phyloP scores from a whole-genome alignment of 2,797 vertebrate species.

The Dermochelys coriacea region DNA sequence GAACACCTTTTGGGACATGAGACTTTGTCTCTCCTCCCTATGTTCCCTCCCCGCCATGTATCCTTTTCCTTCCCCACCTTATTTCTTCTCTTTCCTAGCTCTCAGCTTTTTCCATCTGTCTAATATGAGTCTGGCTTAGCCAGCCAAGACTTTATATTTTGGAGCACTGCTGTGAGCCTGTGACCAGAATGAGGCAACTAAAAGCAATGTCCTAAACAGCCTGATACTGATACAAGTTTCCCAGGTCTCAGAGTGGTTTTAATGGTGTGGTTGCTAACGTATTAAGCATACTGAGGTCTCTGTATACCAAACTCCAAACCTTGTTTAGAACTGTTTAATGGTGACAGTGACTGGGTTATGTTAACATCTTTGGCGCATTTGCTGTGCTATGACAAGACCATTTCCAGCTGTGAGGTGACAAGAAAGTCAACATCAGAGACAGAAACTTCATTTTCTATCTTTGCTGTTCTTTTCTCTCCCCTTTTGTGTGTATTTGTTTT shows the following conservation, averaged over 20 bases:
- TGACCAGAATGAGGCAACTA: not conserved
- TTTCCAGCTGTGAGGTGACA: too few species aligned
- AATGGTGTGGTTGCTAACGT: too few species aligned
- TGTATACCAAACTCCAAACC: too few species aligned
- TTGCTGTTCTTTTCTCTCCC: too few species aligned
- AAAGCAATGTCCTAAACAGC: not conserved
- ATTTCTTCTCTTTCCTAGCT: not conserved
- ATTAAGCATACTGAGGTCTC: too few species aligned
- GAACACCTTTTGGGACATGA: not conserved
- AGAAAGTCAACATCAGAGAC: too few species aligned
- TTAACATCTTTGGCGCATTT: too few species aligned
- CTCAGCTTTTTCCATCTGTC: not conserved
- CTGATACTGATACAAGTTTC: not conserved
- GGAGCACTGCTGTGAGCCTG: not conserved
- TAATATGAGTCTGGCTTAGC: not conserved
- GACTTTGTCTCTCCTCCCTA: not conserved
- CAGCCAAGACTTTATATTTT: not conserved
- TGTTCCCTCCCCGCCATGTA: not conserved
- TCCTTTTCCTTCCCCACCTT: not conserved
- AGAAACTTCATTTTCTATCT: too few species aligned
- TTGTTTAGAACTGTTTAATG: too few species aligned
- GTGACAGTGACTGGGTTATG: too few species aligned
- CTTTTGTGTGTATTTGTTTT: too few species aligned
- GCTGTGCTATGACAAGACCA: not conserved
- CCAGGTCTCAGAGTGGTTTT: not conserved